Evolutionary conservation across 1,140 invertebrate species (phyloP).

Genomic region (Lordiphosa mommai): DNA sequence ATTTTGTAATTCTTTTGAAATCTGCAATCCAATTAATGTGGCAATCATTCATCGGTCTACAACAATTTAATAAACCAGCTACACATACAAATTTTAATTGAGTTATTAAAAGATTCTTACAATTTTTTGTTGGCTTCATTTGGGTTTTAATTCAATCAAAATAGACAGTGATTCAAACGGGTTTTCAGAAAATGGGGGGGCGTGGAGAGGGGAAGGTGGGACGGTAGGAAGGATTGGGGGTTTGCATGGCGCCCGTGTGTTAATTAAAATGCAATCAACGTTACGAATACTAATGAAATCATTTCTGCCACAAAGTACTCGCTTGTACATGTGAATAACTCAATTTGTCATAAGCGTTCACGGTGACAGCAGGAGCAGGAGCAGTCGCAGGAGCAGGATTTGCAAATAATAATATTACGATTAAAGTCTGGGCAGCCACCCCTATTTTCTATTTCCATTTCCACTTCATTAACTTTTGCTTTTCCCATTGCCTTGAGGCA

Average conservation of each 20-base stretch:
- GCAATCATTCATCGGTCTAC: neutral
- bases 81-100: conserved; percentile 5
- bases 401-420: neutral
- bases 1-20: conserved; percentile 3
- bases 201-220: neutral
- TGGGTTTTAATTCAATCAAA: conserved; percentile 9
- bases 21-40: conserved; percentile 5
- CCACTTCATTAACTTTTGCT: conserved; percentile 46
- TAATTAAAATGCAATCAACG: conserved; percentile 12
- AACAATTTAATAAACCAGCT: conserved; percentile 9
- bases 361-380: neutral
- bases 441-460: neutral
- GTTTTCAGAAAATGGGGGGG: neutral
- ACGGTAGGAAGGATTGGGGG: neutral
- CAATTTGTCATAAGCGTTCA: conserved; percentile 9
- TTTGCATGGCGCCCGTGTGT: conserved; percentile 8
- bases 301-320: neutral
- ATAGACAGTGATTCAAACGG: conserved; percentile 8
- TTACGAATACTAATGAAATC: conserved; percentile 10
- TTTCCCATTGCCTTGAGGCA: conserved; percentile 25
- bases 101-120: conserved; percentile 9
- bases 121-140: conserved; percentile 8
- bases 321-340: conserved; percentile 5
- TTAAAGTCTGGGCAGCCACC: neutral
- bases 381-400: neutral